A percentile compares a stretch with the other conserved stretches of the same genome.
These are phyloP conservation scores for Xestia ashworthii DNA, from an alignment of 2,888 invertebrate species.

Conservation along the genomic window DNA sequence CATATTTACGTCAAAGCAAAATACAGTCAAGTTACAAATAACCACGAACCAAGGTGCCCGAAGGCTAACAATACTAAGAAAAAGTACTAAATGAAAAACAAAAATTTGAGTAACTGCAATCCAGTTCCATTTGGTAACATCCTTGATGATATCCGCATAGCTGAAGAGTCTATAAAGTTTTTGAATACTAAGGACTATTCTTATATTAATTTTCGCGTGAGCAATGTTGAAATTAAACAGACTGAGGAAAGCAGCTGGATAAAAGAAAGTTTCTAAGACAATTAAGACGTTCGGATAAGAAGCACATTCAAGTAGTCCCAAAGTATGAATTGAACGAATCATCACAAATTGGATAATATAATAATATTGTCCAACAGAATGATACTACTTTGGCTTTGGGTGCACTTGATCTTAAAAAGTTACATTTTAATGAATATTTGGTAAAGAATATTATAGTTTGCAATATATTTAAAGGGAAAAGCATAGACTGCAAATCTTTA, in stretches of 20 bases:
- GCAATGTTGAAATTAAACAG: constrained; percentile 14
- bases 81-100: not conserved
- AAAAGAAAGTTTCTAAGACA: not conserved
- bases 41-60: not conserved
- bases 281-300: not conserved
- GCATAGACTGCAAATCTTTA: constrained; percentile 15
- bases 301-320: not conserved
- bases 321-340: not conserved
- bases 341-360: not conserved
- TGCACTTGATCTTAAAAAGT: constrained; percentile 3
- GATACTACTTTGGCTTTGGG: not conserved
- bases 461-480: constrained; percentile 16
- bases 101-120: constrained; percentile 11
- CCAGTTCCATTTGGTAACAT: constrained; percentile 20
- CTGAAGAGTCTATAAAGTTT: not conserved
- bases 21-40: not conserved
- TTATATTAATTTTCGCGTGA: not conserved
- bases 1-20: constrained; percentile 26
- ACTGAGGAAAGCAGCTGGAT: not conserved
- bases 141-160: not conserved
- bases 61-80: rapidly evolving
- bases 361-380: constrained; percentile 14
- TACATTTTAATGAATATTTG: constrained; percentile 19
- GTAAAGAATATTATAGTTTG: constrained; percentile 6
- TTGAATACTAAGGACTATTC: not conserved